These are phyloP conservation scores for Botia almorhae DNA, from an alignment of 2,797 vertebrate genomes.

Conservation along the genomic window DNA sequence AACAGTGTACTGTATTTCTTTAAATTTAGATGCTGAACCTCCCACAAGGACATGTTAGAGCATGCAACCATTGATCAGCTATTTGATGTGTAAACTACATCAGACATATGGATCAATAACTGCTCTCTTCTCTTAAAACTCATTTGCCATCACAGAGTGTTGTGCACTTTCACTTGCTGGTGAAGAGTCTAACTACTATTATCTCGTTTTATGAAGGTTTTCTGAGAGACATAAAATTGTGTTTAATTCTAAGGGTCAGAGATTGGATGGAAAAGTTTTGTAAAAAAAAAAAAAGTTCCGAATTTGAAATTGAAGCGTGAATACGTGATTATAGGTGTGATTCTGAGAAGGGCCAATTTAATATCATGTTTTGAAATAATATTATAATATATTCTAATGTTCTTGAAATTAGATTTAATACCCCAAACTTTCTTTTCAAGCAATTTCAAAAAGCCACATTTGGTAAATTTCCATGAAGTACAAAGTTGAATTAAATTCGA, in stretches of 20 bases:
- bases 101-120: slow-evolving; percentile 35
- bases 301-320: neutral
- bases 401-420: neutral
- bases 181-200: neutral
- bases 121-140: neutral
- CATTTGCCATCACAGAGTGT: neutral
- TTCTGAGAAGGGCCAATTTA: neutral
- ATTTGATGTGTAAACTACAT: slow-evolving; percentile 32
- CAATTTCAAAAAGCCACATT: neutral
- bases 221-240: neutral
- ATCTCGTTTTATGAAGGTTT: neutral
- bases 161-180: slow-evolving; percentile 10
- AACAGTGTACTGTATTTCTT: slow-evolving; percentile 1
- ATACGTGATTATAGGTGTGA: neutral
- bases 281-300: neutral
- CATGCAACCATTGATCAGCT: slow-evolving; percentile 32
- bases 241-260: neutral
- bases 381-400: neutral
- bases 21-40: neutral
- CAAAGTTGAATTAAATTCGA: neutral
- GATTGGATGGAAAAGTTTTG: neutral
- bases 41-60: slow-evolving; percentile 22
- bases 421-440: neutral
- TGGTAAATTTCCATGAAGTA: neutral
- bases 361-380: neutral